These are phyloP conservation scores for Ophiodon elongatus DNA, from an alignment of 2,113 vertebrate genomes.

Conservation along the genomic window DNA sequence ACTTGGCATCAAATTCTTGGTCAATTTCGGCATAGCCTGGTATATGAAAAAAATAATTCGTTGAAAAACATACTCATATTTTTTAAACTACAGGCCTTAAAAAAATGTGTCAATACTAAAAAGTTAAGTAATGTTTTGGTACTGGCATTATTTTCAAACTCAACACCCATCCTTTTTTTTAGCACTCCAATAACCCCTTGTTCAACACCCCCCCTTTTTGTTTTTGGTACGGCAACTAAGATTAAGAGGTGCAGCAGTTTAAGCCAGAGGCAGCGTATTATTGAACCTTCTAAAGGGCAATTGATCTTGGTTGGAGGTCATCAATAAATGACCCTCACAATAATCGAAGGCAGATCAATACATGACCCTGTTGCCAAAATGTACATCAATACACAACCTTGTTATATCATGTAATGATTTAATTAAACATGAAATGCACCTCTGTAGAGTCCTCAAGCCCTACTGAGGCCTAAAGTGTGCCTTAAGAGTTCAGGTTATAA, in stretches of 20 bases:
- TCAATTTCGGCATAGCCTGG: neutral
- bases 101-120: neutral
- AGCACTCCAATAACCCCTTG: neutral
- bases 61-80: neutral
- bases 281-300: slow-evolving; percentile 61
- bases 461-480: neutral
- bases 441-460: slow-evolving; percentile 8
- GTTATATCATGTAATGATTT: slow-evolving; percentile 69
- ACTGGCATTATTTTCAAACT: neutral
- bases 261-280: slow-evolving; percentile 40
- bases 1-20: neutral
- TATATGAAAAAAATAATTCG: neutral
- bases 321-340: slow-evolving; percentile 72
- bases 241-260: slow-evolving; percentile 45
- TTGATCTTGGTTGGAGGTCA: slow-evolving; percentile 50
- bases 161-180: neutral
- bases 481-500: slow-evolving; percentile 11
- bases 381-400: slow-evolving; percentile 59
- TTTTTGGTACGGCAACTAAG: slow-evolving; percentile 55
- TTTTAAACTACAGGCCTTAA: neutral
- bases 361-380: slow-evolving; percentile 52
- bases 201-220: neutral
- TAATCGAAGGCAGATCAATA: slow-evolving; percentile 75
- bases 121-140: neutral
- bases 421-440: slow-evolving; percentile 43